Evolutionary conservation across 2,113 vertebrate genomes (phyloP).

Genomic region (Eptesicus fuscus): DNA sequence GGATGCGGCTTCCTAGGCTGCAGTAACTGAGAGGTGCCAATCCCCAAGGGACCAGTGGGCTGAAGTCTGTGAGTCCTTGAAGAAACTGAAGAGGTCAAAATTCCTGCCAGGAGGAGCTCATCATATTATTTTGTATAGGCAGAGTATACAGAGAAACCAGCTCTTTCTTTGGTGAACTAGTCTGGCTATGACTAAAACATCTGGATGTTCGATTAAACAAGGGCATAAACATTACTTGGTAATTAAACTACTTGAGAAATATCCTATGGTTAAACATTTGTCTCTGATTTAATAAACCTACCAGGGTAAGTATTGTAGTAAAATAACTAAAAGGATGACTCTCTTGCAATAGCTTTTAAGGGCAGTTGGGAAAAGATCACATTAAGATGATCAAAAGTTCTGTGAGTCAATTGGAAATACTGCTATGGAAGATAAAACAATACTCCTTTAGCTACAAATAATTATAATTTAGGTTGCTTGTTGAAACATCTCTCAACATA

Average conservation of each 20-base stretch:
- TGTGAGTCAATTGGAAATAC: constrained; percentile 28
- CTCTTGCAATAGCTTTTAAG: neutral
- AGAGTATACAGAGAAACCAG: neutral
- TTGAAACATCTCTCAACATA: constrained; percentile 56
- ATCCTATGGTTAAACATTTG: constrained; percentile 52
- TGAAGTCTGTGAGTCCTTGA: too few relatives aligned
- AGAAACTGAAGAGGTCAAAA: too few relatives aligned
- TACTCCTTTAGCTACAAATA: constrained; percentile 32
- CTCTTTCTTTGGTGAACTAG: neutral
- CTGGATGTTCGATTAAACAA: constrained; percentile 14
- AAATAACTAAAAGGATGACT: constrained; percentile 4
- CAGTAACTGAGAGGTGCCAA: too few relatives aligned
- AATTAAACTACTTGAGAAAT: constrained; percentile 31
- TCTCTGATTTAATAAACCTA: neutral
- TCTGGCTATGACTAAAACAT: neutral
- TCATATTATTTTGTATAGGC: neutral
- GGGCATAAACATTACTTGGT: neutral
- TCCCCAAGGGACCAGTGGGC: too few relatives aligned
- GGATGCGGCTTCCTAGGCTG: too few relatives aligned
- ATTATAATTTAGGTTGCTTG: constrained; percentile 51
- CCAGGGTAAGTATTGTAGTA: neutral
- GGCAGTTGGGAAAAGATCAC: neutral
- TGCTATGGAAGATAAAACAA: constrained; percentile 53
- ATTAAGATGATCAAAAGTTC: neutral
- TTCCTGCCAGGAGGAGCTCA: too few relatives aligned